Conservation (phyloP, 2,797 vertebrate genomes). For the Epinephelus awoara region DNA sequence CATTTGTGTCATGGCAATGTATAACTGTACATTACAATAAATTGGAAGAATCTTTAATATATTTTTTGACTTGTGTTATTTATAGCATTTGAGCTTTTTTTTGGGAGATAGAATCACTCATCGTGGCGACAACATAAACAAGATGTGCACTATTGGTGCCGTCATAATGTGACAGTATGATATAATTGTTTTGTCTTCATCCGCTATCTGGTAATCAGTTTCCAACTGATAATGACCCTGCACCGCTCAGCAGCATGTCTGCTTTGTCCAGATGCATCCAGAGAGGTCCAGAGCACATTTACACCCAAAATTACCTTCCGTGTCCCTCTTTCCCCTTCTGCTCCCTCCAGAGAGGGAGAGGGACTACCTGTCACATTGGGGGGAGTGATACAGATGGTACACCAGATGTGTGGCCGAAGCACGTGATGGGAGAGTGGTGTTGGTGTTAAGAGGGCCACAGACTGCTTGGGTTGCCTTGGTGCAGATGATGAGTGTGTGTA, state of each 20-base stretch:
- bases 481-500: constrained; percentile 47
- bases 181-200: constrained; percentile 79
- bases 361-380: constrained; percentile 86
- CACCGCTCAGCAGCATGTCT: constrained; percentile 69
- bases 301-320: constrained; percentile 84
- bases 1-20: constrained; percentile 92
- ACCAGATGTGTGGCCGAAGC: constrained; percentile 87
- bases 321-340: constrained; percentile 70
- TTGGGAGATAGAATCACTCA: background rate
- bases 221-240: constrained; percentile 76
- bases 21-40: constrained; percentile 98
- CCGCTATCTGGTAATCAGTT: constrained; percentile 59
- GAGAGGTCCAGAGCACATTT: constrained; percentile 84
- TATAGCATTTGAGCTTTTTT: constrained; percentile 24
- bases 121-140: constrained; percentile 39
- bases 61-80: constrained; percentile 76
- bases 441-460: constrained; percentile 75
- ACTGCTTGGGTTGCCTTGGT: constrained; percentile 49
- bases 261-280: constrained; percentile 84
- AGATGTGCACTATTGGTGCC: constrained; percentile 52
- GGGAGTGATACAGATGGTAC: constrained; percentile 85
- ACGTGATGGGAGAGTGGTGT: constrained; percentile 77
- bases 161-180: constrained; percentile 71
- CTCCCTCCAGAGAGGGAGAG: constrained; percentile 81
- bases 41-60: constrained; percentile 97